Percentiles rank a stretch among this genome's conserved stretches.
phyloP scores from a whole-genome alignment of 1,140 invertebrate species.

The Panulirus ornatus region DNA sequence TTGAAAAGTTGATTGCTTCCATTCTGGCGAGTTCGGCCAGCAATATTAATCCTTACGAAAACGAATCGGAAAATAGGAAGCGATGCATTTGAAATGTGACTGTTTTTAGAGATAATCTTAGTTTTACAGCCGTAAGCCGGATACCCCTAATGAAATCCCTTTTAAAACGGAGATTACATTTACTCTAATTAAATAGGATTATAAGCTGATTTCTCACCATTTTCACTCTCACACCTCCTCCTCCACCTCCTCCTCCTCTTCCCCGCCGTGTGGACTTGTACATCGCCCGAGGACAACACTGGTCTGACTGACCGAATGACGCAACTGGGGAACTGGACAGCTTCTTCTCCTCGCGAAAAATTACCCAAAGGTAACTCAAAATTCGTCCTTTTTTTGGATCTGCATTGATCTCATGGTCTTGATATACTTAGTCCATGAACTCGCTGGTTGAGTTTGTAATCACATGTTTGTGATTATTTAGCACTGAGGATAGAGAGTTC shows the following conservation, averaged over 20 bases:
- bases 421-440: neutral
- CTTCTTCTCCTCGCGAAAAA: too few relatives aligned
- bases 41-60: conserved; percentile 68
- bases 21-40: conserved; percentile 50
- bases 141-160: conserved; percentile 70
- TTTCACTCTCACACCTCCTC: conserved; percentile 31
- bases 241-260: neutral
- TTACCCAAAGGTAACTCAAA: neutral
- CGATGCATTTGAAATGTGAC: conserved; percentile 49
- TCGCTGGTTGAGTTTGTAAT: neutral
- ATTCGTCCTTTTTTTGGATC: neutral
- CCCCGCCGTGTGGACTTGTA: neutral
- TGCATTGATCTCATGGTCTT: neutral
- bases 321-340: too few relatives aligned
- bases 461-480: neutral
- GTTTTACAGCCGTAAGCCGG: conserved; percentile 66
- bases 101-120: conserved; percentile 73
- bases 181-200: conserved; percentile 71
- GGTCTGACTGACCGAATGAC: too few relatives aligned
- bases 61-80: conserved; percentile 57
- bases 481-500: too few relatives aligned
- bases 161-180: conserved; percentile 66
- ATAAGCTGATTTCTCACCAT: conserved; percentile 66
- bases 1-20: conserved; percentile 71
- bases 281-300: too few relatives aligned